Evolutionary conservation across 2,888 invertebrate species (phyloP).

Genomic region (Osedax fenrisi): DNA sequence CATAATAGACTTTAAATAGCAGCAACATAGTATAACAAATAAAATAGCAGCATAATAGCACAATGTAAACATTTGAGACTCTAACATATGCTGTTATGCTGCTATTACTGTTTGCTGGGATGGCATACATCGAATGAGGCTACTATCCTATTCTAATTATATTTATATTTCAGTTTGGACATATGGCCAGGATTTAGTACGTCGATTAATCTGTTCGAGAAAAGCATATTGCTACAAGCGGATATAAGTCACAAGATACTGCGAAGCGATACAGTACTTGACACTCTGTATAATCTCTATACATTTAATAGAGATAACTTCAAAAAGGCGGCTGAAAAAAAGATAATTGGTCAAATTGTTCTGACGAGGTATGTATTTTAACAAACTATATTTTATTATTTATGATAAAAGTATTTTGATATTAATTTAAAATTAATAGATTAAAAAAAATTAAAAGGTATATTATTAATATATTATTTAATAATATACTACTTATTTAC

Average conservation of each 20-base stretch:
- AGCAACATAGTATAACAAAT: no score
- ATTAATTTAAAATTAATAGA: no score
- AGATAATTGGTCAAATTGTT: conserved; percentile 60
- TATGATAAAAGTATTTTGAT: no score
- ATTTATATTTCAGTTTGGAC: conserved; percentile 31
- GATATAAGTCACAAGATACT: conserved; percentile 75
- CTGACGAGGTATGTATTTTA: conserved; percentile 56
- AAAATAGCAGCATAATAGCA: no score
- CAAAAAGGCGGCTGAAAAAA: conserved; percentile 54
- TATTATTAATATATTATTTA: neutral
- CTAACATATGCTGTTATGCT: neutral
- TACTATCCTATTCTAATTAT: neutral
- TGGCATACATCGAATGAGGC: neutral
- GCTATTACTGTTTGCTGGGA: neutral
- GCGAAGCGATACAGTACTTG: conserved; percentile 66
- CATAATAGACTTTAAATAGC: no score
- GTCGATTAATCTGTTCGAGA: conserved; percentile 39
- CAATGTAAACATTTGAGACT: no score
- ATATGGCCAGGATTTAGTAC: conserved; percentile 38
- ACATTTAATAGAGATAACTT: conserved; percentile 45
- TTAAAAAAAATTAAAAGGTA: no score
- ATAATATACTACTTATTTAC: neutral
- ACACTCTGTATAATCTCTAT: conserved; percentile 52
- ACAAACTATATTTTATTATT: no score
- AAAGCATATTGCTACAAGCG: conserved; percentile 37